Evolutionary conservation across 2,113 vertebrate species (phyloP).

Genomic region (Scomber colias): DNA sequence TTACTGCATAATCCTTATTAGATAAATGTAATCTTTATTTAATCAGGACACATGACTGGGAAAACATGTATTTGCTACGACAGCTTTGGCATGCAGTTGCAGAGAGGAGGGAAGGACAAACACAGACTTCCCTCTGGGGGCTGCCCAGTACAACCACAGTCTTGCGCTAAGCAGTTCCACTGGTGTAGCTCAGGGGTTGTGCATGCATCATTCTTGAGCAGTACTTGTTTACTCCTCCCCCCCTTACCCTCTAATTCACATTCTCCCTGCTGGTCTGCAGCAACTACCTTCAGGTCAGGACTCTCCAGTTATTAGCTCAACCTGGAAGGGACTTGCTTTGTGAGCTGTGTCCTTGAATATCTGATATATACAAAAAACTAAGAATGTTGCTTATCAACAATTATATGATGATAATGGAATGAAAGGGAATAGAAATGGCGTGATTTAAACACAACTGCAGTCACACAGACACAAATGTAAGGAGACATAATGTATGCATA

Average conservation of each 20-base stretch:
- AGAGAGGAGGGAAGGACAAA: constrained; percentile 46
- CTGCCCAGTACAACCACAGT: constrained; percentile 41
- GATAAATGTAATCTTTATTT: constrained; percentile 63
- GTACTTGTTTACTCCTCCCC: constrained; percentile 33
- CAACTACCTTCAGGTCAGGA: constrained; percentile 28
- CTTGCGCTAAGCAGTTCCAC: constrained; percentile 45
- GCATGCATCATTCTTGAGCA: constrained; percentile 47
- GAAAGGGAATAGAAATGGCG: neutral
- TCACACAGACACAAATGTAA: constrained; percentile 19
- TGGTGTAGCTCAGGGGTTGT: constrained; percentile 32
- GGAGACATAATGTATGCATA: constrained; percentile 32
- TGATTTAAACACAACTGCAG: neutral
- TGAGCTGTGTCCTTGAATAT: constrained; percentile 5
- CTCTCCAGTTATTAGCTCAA: constrained; percentile 7
- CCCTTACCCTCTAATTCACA: constrained; percentile 8
- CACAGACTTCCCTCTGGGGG: constrained; percentile 48
- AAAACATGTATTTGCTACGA: constrained; percentile 56
- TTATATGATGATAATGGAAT: neutral
- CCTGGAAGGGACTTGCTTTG: constrained; percentile 1
- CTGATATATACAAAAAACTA: neutral
- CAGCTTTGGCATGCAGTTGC: constrained; percentile 54
- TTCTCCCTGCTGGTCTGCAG: constrained; percentile 25
- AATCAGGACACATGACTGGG: constrained; percentile 40
- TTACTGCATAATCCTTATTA: constrained; percentile 60
- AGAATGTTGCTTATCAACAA: neutral